Conservation (phyloP, 2,888 invertebrate species). For the Papilio protenor region DNA sequence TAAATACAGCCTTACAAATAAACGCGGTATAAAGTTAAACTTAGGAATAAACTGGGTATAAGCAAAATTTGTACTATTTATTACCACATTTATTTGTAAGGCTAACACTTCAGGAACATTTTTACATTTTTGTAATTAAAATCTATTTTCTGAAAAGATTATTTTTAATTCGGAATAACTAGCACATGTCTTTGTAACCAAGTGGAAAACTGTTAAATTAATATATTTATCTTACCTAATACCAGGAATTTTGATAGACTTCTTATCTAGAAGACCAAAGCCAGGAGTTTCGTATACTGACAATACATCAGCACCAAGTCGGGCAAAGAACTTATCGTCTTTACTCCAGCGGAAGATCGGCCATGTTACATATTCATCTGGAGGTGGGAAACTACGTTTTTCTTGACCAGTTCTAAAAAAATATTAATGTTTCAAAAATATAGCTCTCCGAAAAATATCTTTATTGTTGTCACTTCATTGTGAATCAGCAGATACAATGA, state of each 20-base stretch:
- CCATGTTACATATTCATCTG: slow-evolving; percentile 93
- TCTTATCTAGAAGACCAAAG: slow-evolving; percentile 96
- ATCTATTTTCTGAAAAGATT: background rate
- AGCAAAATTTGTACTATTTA: too few relatives aligned
- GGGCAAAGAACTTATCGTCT: slow-evolving; percentile 97
- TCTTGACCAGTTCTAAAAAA: slow-evolving; percentile 91
- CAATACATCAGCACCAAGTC: slow-evolving; percentile 92
- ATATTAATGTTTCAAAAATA: slow-evolving; percentile 3
- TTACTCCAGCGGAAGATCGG: slow-evolving; percentile 99
- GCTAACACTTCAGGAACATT: too few relatives aligned
- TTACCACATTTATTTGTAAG: too few relatives aligned
- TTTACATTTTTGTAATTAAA: too few relatives aligned
- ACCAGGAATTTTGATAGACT: slow-evolving; percentile 95
- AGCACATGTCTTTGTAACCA: background rate
- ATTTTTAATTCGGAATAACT: too few relatives aligned
- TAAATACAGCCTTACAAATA: too few relatives aligned
- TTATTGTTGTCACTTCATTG: background rate
- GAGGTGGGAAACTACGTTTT: slow-evolving; percentile 94
- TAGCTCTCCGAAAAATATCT: background rate
- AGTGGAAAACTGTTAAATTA: background rate
- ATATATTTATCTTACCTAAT: slow-evolving; percentile 80
- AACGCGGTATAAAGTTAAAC: too few relatives aligned
- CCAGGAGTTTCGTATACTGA: slow-evolving; percentile 98
- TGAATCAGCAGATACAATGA: background rate
- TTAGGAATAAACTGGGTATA: too few relatives aligned